These are phyloP conservation scores for Australoheros scitulus DNA, from an alignment of 2,113 vertebrate genomes.

Conservation along the genomic window DNA sequence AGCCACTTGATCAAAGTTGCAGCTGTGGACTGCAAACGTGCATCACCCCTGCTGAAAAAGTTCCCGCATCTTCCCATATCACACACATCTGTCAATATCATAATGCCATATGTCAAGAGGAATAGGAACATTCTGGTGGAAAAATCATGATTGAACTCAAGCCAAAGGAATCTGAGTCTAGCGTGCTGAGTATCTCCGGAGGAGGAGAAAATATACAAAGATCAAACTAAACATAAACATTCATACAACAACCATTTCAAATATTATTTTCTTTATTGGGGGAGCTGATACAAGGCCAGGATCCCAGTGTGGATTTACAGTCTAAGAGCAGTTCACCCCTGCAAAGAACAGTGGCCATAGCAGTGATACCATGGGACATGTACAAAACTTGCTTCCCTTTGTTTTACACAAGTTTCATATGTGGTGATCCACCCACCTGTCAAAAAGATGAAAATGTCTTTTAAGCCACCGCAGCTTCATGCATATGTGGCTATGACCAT, in stretches of 20 bases:
- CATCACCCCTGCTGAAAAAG: slow-evolving; percentile 18
- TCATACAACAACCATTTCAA: background rate
- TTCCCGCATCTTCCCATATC: slow-evolving; percentile 30
- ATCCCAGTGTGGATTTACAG: background rate
- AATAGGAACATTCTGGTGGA: background rate
- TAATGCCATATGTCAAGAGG: slow-evolving; percentile 26
- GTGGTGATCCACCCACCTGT: slow-evolving; percentile 36
- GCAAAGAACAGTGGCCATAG: background rate
- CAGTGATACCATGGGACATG: background rate
- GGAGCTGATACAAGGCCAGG: background rate
- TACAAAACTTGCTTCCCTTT: slow-evolving; percentile 21
- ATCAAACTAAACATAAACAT: background rate
- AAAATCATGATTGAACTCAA: slow-evolving; percentile 8
- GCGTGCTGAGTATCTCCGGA: background rate
- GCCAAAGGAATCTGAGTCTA: slow-evolving; percentile 8
- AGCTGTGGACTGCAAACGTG: slow-evolving; percentile 34
- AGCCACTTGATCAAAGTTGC: slow-evolving; percentile 35
- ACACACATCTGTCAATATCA: slow-evolving; percentile 46
- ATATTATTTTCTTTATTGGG: background rate
- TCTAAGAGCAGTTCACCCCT: background rate
- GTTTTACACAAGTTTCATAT: slow-evolving; percentile 48
- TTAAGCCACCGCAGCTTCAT: slow-evolving; percentile 38
- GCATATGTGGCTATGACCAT: slow-evolving; percentile 44
- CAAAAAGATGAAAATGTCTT: slow-evolving; percentile 54
- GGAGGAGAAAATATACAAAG: background rate